Base-by-base conservation (phyloP, 2,888 invertebrate species). In the Lasioglossum lativentre region DNA sequence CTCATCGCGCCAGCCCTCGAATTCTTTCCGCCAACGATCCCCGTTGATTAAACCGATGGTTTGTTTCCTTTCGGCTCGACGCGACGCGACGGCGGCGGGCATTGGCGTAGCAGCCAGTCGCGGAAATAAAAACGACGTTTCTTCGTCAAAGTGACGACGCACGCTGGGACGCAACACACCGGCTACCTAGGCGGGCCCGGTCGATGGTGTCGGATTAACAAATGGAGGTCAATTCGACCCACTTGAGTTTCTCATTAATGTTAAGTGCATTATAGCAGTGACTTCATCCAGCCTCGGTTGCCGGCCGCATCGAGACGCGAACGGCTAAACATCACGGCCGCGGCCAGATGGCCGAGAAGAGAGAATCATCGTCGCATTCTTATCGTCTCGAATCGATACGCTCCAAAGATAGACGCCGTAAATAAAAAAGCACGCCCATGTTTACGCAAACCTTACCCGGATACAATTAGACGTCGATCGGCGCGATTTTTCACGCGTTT, bases 141-240 rank as follows among this genome's bases (percentile, higher is more conserved):
- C 52, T 52, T 52, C 52, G 52, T 52, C 52, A 52, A 52, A 23
- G 52, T 10, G 52, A 47, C 47, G 47, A 52, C 52, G 52, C 19
- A 52, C 10, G 23, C 23, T 23, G 23, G 23, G 52, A 38, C 66
- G 66, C 74, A 27, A 45, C 68, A 42, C 56, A 80, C 8, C n/a
- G n/a, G 56, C n/a, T 30, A 16, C 66, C 66, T 16, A 30, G 34
- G 1, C 76, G 45, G n/a, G 71, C 12, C 77, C 59, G 83, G 82
- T 78, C 77, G 83, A 88, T 88, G 83, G 68, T 74, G 84, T 78
- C 83, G 79, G 82, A 85, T 86, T 88, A 90, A 91, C 78, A 83
- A 90, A 93, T 92, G 86, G 92, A 92, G 91, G 92, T 92, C 92
- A 93, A 93, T 92, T 92, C 88, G 88, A 88, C 89, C 91, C 91